These are phyloP conservation scores for Pachypsylla venusta DNA, from an alignment of 1,140 invertebrate species.

Conservation along the genomic window DNA sequence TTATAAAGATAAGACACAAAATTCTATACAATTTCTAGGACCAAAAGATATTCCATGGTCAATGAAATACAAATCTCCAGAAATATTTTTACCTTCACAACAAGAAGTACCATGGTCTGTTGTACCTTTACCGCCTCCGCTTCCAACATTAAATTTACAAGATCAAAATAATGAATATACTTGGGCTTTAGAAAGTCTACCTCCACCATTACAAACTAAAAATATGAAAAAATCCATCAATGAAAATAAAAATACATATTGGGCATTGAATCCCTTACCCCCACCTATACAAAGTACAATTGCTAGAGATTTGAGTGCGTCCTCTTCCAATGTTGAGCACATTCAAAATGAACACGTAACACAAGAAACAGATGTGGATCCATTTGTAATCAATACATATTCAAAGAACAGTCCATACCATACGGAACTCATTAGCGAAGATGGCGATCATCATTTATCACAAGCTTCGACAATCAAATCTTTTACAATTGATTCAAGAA, in stretches of 20 bases:
- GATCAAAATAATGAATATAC: not conserved
- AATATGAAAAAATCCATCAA: not conserved
- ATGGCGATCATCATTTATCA: not conserved
- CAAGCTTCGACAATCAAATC: not conserved
- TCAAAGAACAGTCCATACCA: not conserved
- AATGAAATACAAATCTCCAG: not conserved
- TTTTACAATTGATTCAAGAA: not conserved
- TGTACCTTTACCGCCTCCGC: not conserved
- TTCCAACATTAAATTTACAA: not conserved
- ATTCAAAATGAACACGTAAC: not conserved
- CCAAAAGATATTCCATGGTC: conserved; percentile 6
- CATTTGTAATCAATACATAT: not conserved
- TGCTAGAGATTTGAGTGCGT: not conserved
- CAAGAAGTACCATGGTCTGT: not conserved
- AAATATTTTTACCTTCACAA: not conserved
- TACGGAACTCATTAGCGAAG: not conserved
- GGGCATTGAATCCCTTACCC: not conserved
- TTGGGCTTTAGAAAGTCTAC: not conserved
- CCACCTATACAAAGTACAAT: not conserved
- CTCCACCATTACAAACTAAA: not conserved
- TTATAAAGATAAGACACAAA: not conserved
- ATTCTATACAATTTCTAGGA: not conserved
- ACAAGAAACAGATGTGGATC: not conserved
- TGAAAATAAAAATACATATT: not conserved
- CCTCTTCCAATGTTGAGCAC: not conserved